phyloP scores from a whole-genome alignment of 1,140 invertebrate species.

The Neomicropteryx cornuta region DNA sequence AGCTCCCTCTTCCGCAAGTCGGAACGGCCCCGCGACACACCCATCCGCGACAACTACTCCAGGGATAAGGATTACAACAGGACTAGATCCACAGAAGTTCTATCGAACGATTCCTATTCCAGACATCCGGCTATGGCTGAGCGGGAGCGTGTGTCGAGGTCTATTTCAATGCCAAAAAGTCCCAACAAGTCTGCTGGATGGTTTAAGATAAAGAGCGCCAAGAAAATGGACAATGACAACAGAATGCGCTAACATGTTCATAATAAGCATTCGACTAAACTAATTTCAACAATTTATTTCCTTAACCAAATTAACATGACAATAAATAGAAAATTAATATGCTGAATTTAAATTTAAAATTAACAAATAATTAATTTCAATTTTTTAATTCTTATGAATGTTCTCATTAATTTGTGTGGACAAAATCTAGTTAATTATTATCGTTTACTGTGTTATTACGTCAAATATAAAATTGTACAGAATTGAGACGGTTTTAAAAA shows the following conservation, averaged over 20 bases:
- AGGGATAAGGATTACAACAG: slow-evolving; percentile 28
- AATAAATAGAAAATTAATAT: not conserved
- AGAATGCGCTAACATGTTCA: slow-evolving; percentile 23
- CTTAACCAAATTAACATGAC: not conserved
- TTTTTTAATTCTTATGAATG: no score
- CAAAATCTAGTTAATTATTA: no score
- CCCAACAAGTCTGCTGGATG: slow-evolving; percentile 57
- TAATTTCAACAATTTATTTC: not conserved
- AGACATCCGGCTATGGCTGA: slow-evolving; percentile 32
- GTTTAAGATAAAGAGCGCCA: slow-evolving; percentile 53
- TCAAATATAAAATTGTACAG: no score
- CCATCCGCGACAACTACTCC: slow-evolving; percentile 21
- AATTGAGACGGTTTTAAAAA: no score
- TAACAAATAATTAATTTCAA: not conserved
- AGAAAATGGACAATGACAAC: slow-evolving; percentile 39
- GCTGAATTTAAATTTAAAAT: not conserved
- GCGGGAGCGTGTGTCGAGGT: slow-evolving; percentile 39
- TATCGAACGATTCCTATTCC: slow-evolving; percentile 34
- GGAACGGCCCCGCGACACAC: slow-evolving; percentile 8
- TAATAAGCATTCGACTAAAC: not conserved
- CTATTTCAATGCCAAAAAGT: slow-evolving; percentile 57
- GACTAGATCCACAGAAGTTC: slow-evolving; percentile 49
- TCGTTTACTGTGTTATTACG: no score
- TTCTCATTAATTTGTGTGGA: no score
- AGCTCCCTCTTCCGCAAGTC: slow-evolving; percentile 15